Conservation (phyloP, 2,888 invertebrate species). For the Philhelius pedissequus region DNA sequence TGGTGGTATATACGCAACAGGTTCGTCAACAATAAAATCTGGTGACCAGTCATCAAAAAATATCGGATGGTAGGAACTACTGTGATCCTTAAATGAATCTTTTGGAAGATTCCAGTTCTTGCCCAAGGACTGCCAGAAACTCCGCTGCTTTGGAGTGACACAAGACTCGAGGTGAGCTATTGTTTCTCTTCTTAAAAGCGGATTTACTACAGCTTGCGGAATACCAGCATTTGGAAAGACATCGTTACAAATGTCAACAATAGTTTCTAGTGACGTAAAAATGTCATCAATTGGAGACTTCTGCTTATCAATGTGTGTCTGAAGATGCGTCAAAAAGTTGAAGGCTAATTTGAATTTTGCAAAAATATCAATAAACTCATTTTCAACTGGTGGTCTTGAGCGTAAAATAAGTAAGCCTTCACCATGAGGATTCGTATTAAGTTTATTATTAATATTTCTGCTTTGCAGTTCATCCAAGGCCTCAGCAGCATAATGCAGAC, state of each 20-base stretch:
- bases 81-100: conserved; percentile 95
- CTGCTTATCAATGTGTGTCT: conserved; percentile 98
- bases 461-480: conserved; percentile 95
- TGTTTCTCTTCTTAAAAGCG: conserved; percentile 94
- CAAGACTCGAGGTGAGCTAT: conserved; percentile 95
- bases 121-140: conserved; percentile 97
- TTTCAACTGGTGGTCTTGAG: conserved; percentile 96
- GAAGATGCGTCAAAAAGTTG: conserved; percentile 95
- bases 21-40: conserved; percentile 90
- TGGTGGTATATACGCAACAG: conserved; percentile 80
- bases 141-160: conserved; percentile 96
- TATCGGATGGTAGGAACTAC: conserved; percentile 94
- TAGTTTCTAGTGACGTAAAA: conserved; percentile 96
- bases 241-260: conserved; percentile 97
- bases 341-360: conserved; percentile 99
- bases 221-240: conserved; percentile 89
- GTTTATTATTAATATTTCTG: conserved; percentile 82
- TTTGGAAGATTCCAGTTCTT: conserved; percentile 96
- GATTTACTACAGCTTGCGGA: conserved; percentile 92
- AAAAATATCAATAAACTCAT: conserved; percentile 97
- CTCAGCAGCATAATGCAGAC: conserved; percentile 97
- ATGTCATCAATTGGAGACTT: conserved; percentile 98
- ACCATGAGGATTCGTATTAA: conserved; percentile 83
- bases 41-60: conserved; percentile 99
- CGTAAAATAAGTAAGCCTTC: conserved; percentile 96